A percentile compares a stretch with the other conserved stretches of the same genome.
phyloP scores from a whole-genome alignment of 2,113 vertebrate species.

The Dasypus novemcinctus region DNA sequence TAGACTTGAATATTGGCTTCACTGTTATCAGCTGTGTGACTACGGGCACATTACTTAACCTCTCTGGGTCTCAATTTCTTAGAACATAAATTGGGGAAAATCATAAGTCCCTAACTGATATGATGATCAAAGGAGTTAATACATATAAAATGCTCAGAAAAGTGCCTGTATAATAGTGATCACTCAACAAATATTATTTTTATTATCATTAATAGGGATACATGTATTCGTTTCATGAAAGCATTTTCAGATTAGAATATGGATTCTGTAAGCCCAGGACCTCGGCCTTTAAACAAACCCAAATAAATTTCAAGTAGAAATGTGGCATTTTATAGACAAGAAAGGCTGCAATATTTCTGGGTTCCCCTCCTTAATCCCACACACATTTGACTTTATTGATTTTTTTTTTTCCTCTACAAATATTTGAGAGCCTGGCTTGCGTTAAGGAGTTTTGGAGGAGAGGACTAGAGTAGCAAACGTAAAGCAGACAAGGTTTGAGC shows the following conservation, averaged over 20 bases:
- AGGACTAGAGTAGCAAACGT: not conserved
- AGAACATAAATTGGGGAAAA: not conserved
- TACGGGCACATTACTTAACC: not conserved
- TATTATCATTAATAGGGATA: not conserved
- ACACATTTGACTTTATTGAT: not conserved
- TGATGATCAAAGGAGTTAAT: not conserved
- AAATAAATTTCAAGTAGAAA: not conserved
- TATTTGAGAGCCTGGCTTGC: not conserved
- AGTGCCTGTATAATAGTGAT: not conserved
- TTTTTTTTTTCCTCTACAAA: not conserved
- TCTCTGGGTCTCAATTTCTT: not conserved
- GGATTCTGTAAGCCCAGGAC: not conserved
- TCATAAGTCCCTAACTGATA: not conserved
- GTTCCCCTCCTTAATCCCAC: not conserved
- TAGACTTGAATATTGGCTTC: not conserved
- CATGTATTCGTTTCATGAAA: not conserved
- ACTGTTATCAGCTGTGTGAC: not conserved
- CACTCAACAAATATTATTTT: not conserved
- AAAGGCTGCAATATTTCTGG: not conserved
- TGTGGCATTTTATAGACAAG: not conserved
- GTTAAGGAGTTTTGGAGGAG: not conserved
- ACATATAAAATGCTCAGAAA: not conserved
- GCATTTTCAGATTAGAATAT: not conserved
- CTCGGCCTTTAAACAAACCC: not conserved
- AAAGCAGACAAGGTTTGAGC: not conserved